These are phyloP conservation scores for Callocephalon fimbriatum DNA, from an alignment of 2,113 vertebrate species.

Conservation along the genomic window DNA sequence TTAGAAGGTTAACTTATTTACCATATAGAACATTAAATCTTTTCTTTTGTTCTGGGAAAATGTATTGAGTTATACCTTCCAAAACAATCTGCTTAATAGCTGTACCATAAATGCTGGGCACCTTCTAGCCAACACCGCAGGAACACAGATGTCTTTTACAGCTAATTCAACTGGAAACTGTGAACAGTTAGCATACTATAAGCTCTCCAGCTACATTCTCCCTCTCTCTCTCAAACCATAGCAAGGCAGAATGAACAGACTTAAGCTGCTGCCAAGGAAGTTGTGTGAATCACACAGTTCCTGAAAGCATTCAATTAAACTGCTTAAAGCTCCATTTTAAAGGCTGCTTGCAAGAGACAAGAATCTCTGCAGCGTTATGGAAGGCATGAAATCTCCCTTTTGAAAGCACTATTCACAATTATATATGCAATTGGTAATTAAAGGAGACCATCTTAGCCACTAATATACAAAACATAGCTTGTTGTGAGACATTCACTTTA, in stretches of 20 bases:
- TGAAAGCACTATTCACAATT: slow-evolving; percentile 37
- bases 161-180: slow-evolving; percentile 36
- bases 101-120: not conserved
- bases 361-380: not conserved
- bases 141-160: slow-evolving; percentile 37
- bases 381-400: not conserved
- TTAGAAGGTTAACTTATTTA: not conserved
- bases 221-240: slow-evolving; percentile 19
- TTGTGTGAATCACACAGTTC: slow-evolving; percentile 9
- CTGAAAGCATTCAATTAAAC: slow-evolving; percentile 32
- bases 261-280: slow-evolving; percentile 30
- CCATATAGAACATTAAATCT: not conserved
- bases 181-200: slow-evolving; percentile 19
- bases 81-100: slow-evolving; percentile 17
- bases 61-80: not conserved
- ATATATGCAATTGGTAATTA: not conserved
- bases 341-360: not conserved
- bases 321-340: not conserved
- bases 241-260: slow-evolving; percentile 36
- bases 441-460: slow-evolving; percentile 7
- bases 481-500: slow-evolving; percentile 21
- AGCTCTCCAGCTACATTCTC: slow-evolving; percentile 14
- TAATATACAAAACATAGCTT: slow-evolving; percentile 9
- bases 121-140: not conserved
- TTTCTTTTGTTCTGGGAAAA: slow-evolving; percentile 34